Base-by-base conservation (phyloP, 2,888 invertebrate species). In the Callimorpha dominula region DNA sequence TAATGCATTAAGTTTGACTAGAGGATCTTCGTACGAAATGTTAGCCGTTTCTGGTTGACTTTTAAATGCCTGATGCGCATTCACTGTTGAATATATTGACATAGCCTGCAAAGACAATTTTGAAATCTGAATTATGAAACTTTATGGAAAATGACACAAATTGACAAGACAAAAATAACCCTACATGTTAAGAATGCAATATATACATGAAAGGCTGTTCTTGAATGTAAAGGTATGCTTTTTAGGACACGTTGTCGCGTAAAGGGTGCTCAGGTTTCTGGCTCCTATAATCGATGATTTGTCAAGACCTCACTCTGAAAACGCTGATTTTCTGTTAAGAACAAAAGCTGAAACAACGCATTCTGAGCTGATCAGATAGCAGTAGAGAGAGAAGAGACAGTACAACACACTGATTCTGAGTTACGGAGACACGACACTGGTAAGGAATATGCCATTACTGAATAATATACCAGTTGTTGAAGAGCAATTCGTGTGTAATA, bases 51-150 rank as follows among this genome's bases (percentile, higher is more conserved):
- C 91, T 0, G 89, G 76, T 31, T 89, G 85, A 60, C 73, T 89
- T 73, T 87, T 88, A 3, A 74, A 66, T 1, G 81, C 20, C 76
- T 91, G 89, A 12, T 94, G 94, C 1, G 91, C 88, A 11, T 96
- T 90, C 31, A 97, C 96, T 72, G 96, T 96, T 42, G 96, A 95
- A 88, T 97, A 97, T 88, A 97, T 96, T 68, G 96, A 94, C 96
- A 97, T 96, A 3, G 97, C 97, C 96, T 97, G 91, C 40, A 94
- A 94, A 78, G 9, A 66, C 57, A 43, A 20, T 57, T 43, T 4
- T 14, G 17, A 65, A 15, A 15, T 31, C 7, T 14, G 49, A 65
- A 65, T 49, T 31, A 49, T 43, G 20, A 6, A 12, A 60, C 20
- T 11, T 57, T 20, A 20, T n/a, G 4, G 4, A 17, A 11, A 17